Conservation (phyloP, 1,140 invertebrate genomes). For the Caenorhabditis tropicalis region DNA sequence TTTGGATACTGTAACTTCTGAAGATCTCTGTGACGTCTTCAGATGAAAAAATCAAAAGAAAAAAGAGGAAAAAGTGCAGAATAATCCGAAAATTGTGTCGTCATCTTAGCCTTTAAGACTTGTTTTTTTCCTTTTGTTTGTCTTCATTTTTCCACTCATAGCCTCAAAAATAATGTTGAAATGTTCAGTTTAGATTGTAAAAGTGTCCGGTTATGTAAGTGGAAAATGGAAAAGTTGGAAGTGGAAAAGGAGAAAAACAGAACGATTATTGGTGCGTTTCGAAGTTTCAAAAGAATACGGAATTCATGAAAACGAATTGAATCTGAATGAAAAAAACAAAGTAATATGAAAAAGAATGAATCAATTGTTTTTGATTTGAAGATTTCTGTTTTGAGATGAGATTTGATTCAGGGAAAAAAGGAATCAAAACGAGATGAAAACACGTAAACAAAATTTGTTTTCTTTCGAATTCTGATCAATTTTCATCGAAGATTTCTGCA, state of each 20-base stretch:
- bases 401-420: no score
- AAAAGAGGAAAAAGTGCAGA: neutral
- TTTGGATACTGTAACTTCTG: conserved; percentile 16
- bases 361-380: no score
- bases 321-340: neutral
- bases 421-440: no score
- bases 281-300: neutral
- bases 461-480: no score
- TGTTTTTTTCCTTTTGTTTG: conserved; percentile 10
- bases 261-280: neutral
- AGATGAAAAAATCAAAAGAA: neutral
- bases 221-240: neutral
- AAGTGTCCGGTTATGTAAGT: conserved; percentile 38
- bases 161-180: neutral
- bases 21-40: neutral
- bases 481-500: no score
- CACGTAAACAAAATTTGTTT: no score
- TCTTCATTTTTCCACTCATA: neutral
- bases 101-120: conserved; percentile 3
- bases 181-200: conserved; percentile 21
- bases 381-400: no score
- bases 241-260: neutral
- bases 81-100: conserved; percentile 37
- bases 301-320: neutral
- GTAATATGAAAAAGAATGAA: no score